These are phyloP conservation scores for Oreochromis niloticus DNA, from an alignment of 2,113 vertebrate genomes.

Conservation along the genomic window DNA sequence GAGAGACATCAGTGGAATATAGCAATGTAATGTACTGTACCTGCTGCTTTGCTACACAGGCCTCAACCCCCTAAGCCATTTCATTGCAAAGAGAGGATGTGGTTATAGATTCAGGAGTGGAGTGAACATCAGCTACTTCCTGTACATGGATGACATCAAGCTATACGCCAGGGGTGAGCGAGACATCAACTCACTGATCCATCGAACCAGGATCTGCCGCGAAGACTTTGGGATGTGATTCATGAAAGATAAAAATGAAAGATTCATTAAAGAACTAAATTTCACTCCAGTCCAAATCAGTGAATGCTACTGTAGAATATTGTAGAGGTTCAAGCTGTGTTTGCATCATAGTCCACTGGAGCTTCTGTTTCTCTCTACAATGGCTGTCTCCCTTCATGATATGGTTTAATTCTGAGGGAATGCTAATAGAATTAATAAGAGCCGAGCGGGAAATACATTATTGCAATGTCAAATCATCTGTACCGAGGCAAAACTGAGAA, in stretches of 20 bases:
- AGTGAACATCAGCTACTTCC: neutral
- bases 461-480: neutral
- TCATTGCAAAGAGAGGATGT: neutral
- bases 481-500: neutral
- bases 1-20: neutral
- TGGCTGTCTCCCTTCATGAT: neutral
- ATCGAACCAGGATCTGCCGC: rapidly evolving
- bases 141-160: neutral
- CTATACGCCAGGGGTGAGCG: neutral
- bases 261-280: neutral
- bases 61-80: neutral
- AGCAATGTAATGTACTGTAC: neutral
- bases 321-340: neutral
- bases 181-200: neutral
- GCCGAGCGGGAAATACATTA: neutral
- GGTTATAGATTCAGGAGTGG: neutral
- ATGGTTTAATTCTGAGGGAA: neutral
- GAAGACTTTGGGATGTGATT: neutral
- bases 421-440: neutral
- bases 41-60: neutral
- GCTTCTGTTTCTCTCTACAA: neutral
- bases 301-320: neutral
- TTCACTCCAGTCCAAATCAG: neutral
- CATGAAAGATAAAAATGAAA: neutral
- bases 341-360: neutral